Percentiles rank a stretch among this genome's conserved stretches.
Evolutionary conservation across 1,140 invertebrate species (phyloP).

Genomic region (Lamellibrachia luymesi): DNA sequence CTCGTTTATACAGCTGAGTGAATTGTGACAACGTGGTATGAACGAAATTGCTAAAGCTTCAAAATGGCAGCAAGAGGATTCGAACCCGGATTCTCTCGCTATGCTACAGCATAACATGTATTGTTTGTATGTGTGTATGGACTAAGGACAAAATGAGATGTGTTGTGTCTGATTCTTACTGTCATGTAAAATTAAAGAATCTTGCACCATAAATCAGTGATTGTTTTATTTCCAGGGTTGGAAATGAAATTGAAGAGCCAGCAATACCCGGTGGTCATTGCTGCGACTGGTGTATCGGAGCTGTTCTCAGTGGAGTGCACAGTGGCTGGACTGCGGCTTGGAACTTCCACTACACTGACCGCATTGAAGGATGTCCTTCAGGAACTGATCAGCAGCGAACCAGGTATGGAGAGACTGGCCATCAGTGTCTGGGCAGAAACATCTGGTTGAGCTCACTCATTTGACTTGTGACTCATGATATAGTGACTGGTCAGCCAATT

Average conservation of each 20-base stretch:
- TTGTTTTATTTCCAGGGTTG: constrained; percentile 56
- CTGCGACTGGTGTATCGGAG: constrained; percentile 72
- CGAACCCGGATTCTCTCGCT: too few relatives aligned
- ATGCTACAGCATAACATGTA: too few relatives aligned
- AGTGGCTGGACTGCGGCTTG: constrained; percentile 68
- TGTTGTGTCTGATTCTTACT: not conserved
- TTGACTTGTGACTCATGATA: not conserved
- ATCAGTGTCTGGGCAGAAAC: not conserved
- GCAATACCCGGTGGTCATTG: constrained; percentile 78
- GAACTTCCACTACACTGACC: constrained; percentile 75
- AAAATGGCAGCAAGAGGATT: too few relatives aligned
- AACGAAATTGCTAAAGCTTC: too few relatives aligned
- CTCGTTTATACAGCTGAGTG: too few relatives aligned
- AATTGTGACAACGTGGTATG: too few relatives aligned
- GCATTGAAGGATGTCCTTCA: constrained; percentile 68
- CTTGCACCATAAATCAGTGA: not conserved
- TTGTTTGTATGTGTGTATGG: too few relatives aligned
- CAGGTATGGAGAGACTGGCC: constrained; percentile 53
- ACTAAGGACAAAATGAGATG: too few relatives aligned
- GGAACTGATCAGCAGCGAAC: constrained; percentile 54
- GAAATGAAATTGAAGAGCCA: constrained; percentile 89
- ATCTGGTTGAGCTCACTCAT: not conserved
- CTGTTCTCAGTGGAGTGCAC: constrained; percentile 57
- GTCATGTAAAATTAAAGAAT: not conserved
- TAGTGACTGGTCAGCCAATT: too few relatives aligned